A percentile compares a stretch with the other conserved stretches of the same genome.
Conservation (phyloP, 1,140 invertebrate genomes). For the Phymorhynchus buccinoides region DNA sequence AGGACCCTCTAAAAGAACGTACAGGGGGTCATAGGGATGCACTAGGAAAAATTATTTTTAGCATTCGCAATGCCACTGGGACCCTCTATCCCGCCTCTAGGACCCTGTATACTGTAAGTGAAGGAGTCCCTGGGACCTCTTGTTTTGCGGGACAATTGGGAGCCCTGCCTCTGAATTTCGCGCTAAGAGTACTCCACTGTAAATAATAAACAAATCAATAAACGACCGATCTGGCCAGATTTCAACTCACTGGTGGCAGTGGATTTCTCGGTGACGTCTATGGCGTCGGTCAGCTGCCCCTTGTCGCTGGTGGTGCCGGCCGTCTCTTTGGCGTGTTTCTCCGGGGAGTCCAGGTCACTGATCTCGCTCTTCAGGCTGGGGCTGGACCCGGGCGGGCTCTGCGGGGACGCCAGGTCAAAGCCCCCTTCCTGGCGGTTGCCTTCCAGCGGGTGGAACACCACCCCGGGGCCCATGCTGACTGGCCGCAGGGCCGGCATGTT, state of each 20-base stretch:
- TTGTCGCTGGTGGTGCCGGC: constrained; percentile 74
- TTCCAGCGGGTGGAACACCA: constrained; percentile 76
- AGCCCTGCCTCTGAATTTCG: too few relatives aligned
- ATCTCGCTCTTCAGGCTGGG: constrained; percentile 77
- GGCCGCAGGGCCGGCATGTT: constrained; percentile 64
- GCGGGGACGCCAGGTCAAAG: constrained; percentile 67
- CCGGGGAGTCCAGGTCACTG: constrained; percentile 63
- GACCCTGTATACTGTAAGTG: too few relatives aligned
- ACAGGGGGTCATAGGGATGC: too few relatives aligned
- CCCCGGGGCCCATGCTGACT: constrained; percentile 78
- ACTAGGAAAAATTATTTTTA: too few relatives aligned
- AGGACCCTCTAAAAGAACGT: too few relatives aligned
- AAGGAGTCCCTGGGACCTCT: too few relatives aligned
- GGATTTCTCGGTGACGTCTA: constrained; percentile 70
- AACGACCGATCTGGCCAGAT: too few relatives aligned
- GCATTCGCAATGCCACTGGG: too few relatives aligned
- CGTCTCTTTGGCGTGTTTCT: constrained; percentile 48
- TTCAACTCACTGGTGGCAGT: constrained; percentile 73
- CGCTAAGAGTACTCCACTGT: too few relatives aligned
- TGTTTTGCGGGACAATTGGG: too few relatives aligned
- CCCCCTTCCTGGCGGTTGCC: constrained; percentile 53
- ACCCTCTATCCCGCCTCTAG: too few relatives aligned
- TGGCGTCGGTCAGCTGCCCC: constrained; percentile 77
- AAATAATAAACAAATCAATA: too few relatives aligned
- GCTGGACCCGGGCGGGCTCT: constrained; percentile 73